Percentiles rank a stretch among this genome's conserved stretches.
phyloP scores from a whole-genome alignment of 2,888 invertebrate species.

The Phyllotreta cruciferae region DNA sequence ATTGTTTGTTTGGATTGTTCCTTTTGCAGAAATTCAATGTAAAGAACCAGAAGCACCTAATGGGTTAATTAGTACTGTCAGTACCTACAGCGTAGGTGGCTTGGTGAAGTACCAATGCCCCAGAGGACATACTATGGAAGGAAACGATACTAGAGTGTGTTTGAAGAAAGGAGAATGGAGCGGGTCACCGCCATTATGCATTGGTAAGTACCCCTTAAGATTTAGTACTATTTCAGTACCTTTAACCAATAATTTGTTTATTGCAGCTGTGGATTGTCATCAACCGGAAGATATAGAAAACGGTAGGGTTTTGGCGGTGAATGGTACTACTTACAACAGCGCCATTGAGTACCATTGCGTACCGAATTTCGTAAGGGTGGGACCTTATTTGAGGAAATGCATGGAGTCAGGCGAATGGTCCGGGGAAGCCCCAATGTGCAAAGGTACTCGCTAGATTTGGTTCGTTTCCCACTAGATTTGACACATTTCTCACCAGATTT shows the following conservation, averaged over 20 bases:
- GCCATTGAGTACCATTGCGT: slow-evolving; percentile 90
- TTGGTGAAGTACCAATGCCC: slow-evolving; percentile 82
- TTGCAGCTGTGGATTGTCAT: slow-evolving; percentile 82
- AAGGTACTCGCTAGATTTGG: slow-evolving; percentile 61
- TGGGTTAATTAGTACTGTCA: slow-evolving; percentile 66
- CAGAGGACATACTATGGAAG: slow-evolving; percentile 80
- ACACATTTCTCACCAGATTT: not conserved
- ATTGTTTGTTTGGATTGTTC: not conserved
- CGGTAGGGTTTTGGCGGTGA: slow-evolving; percentile 85
- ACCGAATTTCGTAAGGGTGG: slow-evolving; percentile 82
- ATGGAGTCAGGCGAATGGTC: slow-evolving; percentile 86
- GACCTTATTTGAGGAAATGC: slow-evolving; percentile 84
- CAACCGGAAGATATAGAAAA: slow-evolving; percentile 82
- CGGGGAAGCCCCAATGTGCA: slow-evolving; percentile 84
- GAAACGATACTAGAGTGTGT: slow-evolving; percentile 81
- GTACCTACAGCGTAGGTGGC: slow-evolving; percentile 78
- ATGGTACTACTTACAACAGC: slow-evolving; percentile 85
- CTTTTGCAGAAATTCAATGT: slow-evolving; percentile 76
- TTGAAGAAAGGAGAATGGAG: slow-evolving; percentile 82
- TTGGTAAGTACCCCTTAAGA: too few species aligned
- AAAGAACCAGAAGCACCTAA: slow-evolving; percentile 71
- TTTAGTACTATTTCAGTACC: too few species aligned
- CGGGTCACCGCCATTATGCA: slow-evolving; percentile 78
- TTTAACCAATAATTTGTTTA: too few species aligned
- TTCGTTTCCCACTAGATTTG: not conserved